Evolutionary conservation across 2,113 vertebrate genomes (phyloP).

Genomic region (Myrmecobius fasciatus): DNA sequence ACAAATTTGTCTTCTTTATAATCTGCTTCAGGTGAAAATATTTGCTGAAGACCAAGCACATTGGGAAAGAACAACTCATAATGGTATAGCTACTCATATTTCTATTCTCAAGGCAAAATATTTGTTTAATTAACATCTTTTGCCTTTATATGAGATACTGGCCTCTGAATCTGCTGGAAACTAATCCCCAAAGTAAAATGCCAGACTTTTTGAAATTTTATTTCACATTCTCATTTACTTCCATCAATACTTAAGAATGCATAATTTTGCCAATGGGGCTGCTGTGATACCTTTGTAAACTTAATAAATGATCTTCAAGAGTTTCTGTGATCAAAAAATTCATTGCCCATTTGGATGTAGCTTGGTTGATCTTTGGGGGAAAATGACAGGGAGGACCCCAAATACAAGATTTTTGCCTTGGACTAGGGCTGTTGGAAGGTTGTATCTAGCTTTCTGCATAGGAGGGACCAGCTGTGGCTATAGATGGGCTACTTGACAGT

Average conservation of each 20-base stretch:
- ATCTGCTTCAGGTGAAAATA: constrained; percentile 3
- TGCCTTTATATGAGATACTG: background rate
- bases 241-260: background rate
- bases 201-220: background rate
- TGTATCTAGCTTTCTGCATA: no score
- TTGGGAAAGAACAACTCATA: background rate
- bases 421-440: no score
- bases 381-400: no score
- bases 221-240: background rate
- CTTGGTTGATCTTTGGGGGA: background rate
- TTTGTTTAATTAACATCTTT: constrained; percentile 20
- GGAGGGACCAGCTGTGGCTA: no score
- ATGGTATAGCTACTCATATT: constrained; percentile 17
- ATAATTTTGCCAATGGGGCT: background rate
- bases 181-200: background rate
- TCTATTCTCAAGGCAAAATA: constrained; percentile 42
- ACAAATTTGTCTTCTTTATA: constrained; percentile 8
- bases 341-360: background rate
- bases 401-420: no score
- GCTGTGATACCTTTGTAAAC: background rate
- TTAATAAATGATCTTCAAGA: background rate
- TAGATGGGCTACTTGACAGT: no score
- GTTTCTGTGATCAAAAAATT: background rate
- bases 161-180: background rate
- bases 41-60: constrained; percentile 9